These are phyloP conservation scores for Lycocerus yunnanus DNA, from an alignment of 2,888 invertebrate species.

Conservation along the genomic window DNA sequence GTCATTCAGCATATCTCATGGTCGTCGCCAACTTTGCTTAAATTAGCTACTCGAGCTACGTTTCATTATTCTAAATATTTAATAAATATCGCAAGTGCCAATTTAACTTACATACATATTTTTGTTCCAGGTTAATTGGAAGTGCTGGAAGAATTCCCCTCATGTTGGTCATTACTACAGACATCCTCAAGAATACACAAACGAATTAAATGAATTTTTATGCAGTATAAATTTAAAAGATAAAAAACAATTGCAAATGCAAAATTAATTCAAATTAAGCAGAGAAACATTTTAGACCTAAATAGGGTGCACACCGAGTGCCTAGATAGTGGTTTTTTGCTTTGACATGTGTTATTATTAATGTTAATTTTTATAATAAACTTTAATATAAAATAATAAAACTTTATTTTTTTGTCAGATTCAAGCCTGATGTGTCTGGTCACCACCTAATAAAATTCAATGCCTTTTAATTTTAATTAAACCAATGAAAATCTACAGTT, in stretches of 20 bases:
- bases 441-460: no score
- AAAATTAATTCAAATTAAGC: constrained; percentile 1
- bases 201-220: constrained; percentile 63
- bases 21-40: no score
- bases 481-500: no score
- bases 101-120: neutral
- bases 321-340: no score
- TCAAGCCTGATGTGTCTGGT: neutral
- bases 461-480: no score
- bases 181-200: constrained; percentile 67
- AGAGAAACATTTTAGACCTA: neutral
- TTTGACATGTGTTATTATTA: neutral
- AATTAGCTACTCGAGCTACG: no score
- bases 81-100: neutral
- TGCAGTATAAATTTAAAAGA: constrained; percentile 51
- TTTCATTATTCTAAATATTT: no score
- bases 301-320: neutral
- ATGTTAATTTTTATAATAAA: neutral
- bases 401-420: neutral
- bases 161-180: constrained; percentile 69
- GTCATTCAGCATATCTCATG: no score
- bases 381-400: neutral
- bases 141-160: constrained; percentile 68
- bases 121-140: constrained; percentile 58
- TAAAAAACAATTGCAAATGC: constrained; percentile 4